Evolutionary conservation across 2,888 invertebrate species (phyloP).

Genomic region (Polylopha cassiicola): DNA sequence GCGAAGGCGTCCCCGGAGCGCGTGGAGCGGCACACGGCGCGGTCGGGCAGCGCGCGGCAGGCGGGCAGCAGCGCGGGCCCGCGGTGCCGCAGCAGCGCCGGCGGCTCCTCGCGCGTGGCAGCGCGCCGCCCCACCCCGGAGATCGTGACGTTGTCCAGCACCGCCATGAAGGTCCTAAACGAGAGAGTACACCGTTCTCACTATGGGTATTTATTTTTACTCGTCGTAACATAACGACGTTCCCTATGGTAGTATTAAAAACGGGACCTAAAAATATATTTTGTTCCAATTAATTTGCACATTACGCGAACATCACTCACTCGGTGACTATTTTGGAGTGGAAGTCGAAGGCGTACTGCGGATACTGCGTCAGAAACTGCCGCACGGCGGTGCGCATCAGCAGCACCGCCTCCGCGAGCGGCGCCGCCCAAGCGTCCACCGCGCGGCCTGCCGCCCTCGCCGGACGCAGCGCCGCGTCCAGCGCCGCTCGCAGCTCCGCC

Average conservation of each 20-base stretch:
- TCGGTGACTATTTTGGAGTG: constrained; percentile 8
- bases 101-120: constrained; percentile 3
- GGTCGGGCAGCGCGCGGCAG: constrained; percentile 10
- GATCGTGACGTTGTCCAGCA: neutral
- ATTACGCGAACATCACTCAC: constrained; percentile 22
- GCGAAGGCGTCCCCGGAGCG: constrained; percentile 55
- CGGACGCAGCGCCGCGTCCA: neutral
- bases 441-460: constrained; percentile 3
- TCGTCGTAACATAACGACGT: neutral
- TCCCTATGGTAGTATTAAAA: neutral
- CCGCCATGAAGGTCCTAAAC: constrained; percentile 1
- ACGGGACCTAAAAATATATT: neutral
- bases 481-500: constrained; percentile 1
- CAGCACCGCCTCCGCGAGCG: constrained; percentile 31
- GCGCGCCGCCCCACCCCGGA: constrained; percentile 10
- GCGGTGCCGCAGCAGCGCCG: constrained; percentile 26
- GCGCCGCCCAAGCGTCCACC: constrained; percentile 29
- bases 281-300: neutral
- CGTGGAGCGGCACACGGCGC: constrained; percentile 12
- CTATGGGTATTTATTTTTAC: no score
- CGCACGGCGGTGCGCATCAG: constrained; percentile 22
- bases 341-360: constrained; percentile 21
- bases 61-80: constrained; percentile 25
- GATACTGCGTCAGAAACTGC: constrained; percentile 12
- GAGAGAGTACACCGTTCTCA: no score